Evolutionary conservation across 2,888 invertebrate genomes (phyloP), one percentile per base, ranked within the genome.

Genomic region (Protonemura montana): DNA sequence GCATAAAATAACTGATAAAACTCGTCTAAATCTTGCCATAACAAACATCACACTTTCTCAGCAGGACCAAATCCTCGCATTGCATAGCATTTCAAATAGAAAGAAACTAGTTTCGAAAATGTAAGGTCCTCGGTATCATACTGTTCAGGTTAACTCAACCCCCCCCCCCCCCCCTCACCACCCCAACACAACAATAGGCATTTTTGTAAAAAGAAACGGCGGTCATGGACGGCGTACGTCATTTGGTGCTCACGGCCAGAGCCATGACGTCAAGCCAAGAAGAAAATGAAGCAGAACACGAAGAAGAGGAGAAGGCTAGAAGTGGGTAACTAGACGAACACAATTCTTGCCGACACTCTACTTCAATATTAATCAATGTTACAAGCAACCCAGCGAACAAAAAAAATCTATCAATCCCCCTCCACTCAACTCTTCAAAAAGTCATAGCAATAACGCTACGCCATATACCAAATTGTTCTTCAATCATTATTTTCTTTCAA

Each of bases 401-500:
- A 41, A 13, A 41, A 41, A 41, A 41, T 13, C 41, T 41, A 41
- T 5, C 41, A 41, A 7, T 21, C 59, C 21, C 13, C 59, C 59
- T 21, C 59, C 35, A 10, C 59, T 2, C 59, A 10, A 1, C 59
- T 13, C 59, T 59, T 21, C 59, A 59, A 10, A 3, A 59, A 59
- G 13, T 21, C 3, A 21, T 21, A 59, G 59, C 59, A 21, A 59
- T 21, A 21, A 21, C 21, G 7, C 59, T 21, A 41, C 59, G 21
- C 2, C 3, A 7, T 10, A 59, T 21, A 59, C 59, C 59, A 59
- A 59, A 78, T 78, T 78, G 78, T 78, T 3, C 78, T 7, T 26
- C 78, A 83, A 85, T 82, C n/a, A 82, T 82, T 82, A 7, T 42
- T 82, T 41, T n/a, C 21, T 42, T 82, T 30, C 2, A 29, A 0